Evolutionary conservation across 2,113 vertebrate genomes (phyloP).

Genomic region (Gymnorhina tibicen): DNA sequence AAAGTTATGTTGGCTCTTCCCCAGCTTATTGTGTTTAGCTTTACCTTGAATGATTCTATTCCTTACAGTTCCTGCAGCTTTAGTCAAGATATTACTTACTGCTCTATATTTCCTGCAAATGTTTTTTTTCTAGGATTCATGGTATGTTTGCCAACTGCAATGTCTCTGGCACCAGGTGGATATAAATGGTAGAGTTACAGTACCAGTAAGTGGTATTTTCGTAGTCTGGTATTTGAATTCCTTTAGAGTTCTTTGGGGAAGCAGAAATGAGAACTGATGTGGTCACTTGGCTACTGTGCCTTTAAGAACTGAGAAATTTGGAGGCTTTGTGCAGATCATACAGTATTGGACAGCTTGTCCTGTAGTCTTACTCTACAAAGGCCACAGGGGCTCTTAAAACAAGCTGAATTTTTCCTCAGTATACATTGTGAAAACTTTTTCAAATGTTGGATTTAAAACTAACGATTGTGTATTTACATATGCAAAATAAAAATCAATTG

Average conservation of each 20-base stretch:
- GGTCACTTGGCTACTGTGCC: not conserved
- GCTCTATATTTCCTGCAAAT: not conserved
- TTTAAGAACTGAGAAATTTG: not conserved
- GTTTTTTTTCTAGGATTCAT: not conserved
- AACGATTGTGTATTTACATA: slow-evolving; percentile 20
- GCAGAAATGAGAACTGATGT: not conserved
- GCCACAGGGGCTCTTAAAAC: not conserved
- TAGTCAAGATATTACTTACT: not conserved
- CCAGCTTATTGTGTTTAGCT: not conserved
- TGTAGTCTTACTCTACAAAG: not conserved
- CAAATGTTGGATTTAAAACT: slow-evolving; percentile 41
- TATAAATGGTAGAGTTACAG: not conserved
- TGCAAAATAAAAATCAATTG: not conserved
- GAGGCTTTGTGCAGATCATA: not conserved
- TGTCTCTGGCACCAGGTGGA: not conserved
- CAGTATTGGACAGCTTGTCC: not conserved
- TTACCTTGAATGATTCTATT: not conserved
- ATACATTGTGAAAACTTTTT: slow-evolving; percentile 15
- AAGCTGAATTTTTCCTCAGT: not conserved
- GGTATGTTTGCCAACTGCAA: not conserved
- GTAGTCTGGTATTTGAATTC: not conserved
- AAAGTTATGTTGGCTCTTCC: not conserved
- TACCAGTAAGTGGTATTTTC: not conserved
- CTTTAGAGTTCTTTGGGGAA: not conserved
- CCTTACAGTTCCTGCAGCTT: not conserved